phyloP scores from a whole-genome alignment of 2,888 invertebrate genomes.

The Selenia dentaria region DNA sequence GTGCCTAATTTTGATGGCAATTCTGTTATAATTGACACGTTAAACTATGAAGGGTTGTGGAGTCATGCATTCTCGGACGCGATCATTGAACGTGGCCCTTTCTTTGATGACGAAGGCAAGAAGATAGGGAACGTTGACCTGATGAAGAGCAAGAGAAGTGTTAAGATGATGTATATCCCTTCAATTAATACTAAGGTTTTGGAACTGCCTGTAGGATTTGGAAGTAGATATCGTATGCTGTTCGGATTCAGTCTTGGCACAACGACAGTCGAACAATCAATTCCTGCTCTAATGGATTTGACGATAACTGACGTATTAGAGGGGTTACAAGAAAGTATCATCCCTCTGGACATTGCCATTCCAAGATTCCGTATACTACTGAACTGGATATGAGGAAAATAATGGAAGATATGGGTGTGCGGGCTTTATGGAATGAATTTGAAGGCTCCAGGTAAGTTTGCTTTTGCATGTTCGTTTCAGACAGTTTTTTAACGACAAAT shows the following conservation, averaged over 20 bases:
- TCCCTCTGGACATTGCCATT: slow-evolving; percentile 35
- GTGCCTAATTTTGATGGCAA: slow-evolving; percentile 34
- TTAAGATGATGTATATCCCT: slow-evolving; percentile 22
- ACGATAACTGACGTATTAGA: slow-evolving; percentile 18
- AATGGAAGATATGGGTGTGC: slow-evolving; percentile 32
- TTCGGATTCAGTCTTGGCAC: slow-evolving; percentile 17
- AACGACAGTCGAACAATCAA: background rate
- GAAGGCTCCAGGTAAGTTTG: slow-evolving; percentile 33
- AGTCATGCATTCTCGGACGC: slow-evolving; percentile 35
- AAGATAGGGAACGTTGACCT: slow-evolving; percentile 35
- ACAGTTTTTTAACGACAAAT: no score
- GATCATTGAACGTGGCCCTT: slow-evolving; percentile 29
- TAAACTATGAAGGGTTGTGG: slow-evolving; percentile 41
- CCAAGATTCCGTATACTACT: slow-evolving; percentile 33
- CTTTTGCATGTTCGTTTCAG: no score
- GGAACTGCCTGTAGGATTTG: slow-evolving; percentile 34
- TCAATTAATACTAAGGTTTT: slow-evolving; percentile 20
- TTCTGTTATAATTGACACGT: slow-evolving; percentile 36
- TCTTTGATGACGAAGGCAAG: slow-evolving; percentile 30
- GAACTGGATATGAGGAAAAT: slow-evolving; percentile 34
- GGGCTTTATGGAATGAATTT: slow-evolving; percentile 34
- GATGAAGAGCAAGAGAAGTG: slow-evolving; percentile 32
- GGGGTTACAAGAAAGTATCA: slow-evolving; percentile 17
- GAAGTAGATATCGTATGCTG: slow-evolving; percentile 32
- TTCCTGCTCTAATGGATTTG: background rate